Conservation (phyloP, 37 sponge, comb jelly and placozoan genomes). For the Bolinopsis microptera region DNA sequence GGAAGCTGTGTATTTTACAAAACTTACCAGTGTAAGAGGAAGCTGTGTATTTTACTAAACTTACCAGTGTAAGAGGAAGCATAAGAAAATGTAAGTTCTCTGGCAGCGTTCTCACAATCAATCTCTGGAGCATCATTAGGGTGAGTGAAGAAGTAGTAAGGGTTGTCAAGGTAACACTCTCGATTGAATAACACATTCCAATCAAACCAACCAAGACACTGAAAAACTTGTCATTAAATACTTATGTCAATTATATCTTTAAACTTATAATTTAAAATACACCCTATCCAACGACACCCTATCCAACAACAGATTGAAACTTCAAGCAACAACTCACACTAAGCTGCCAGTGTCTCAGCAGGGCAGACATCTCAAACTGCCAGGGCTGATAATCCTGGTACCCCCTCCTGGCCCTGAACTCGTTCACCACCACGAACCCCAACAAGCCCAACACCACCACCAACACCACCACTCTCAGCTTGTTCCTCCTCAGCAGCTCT, state of each 20-base stretch:
- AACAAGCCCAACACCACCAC: slow-evolving; percentile 7
- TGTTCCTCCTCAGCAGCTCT: not conserved
- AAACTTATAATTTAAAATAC: no score
- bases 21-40: no score
- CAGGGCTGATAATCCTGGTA: slow-evolving; percentile 45
- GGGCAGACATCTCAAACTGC: slow-evolving; percentile 55
- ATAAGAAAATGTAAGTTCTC: not conserved
- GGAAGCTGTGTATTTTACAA: no score
- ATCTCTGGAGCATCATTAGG: not conserved
- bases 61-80: not conserved
- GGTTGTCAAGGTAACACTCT: not conserved
- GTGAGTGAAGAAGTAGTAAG: not conserved
- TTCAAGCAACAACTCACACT: not conserved
- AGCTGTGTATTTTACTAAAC: no score
- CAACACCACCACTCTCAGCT: not conserved
- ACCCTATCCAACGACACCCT: no score
- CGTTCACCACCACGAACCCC: not conserved
- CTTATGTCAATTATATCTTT: no score
- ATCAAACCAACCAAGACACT: not conserved
- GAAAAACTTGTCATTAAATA: no score
- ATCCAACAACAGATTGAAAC: no score
- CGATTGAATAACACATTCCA: not conserved
- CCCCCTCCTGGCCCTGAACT: slow-evolving; percentile 3
- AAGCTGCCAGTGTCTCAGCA: not conserved
- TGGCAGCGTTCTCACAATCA: not conserved